These are phyloP conservation scores for Phyllopteryx taeniolatus DNA, from an alignment of 2,113 vertebrate genomes.

Conservation along the genomic window DNA sequence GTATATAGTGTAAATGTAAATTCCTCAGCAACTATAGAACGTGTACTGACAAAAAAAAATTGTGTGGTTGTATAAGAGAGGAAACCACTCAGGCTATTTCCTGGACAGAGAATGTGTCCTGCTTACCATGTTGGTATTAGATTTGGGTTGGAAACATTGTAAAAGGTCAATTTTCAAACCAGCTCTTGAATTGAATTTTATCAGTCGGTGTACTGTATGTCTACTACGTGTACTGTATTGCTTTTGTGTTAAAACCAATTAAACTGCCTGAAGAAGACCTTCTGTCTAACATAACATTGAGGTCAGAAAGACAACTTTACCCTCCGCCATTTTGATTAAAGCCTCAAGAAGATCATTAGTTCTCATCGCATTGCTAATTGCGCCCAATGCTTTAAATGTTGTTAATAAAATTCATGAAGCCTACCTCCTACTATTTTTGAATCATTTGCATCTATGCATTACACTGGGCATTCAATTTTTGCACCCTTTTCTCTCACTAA, in stretches of 20 bases:
- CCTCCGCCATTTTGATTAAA: slow-evolving; percentile 31
- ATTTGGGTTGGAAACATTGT: neutral
- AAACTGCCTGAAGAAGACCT: neutral
- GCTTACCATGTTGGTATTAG: neutral
- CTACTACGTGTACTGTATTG: neutral
- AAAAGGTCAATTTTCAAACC: neutral
- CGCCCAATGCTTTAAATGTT: slow-evolving; percentile 62
- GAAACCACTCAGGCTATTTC: neutral
- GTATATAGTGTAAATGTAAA: slow-evolving; percentile 30
- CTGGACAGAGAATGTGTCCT: neutral
- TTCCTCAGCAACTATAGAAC: neutral
- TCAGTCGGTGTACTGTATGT: neutral
- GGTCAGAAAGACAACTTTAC: slow-evolving; percentile 30
- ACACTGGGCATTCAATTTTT: slow-evolving; percentile 38
- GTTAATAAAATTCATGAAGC: slow-evolving; percentile 61
- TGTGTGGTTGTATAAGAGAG: neutral
- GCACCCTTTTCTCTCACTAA: slow-evolving; percentile 50
- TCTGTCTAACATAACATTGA: slow-evolving; percentile 31
- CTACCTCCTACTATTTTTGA: slow-evolving; percentile 36
- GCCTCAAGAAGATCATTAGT: slow-evolving; percentile 51
- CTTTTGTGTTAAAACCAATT: neutral
- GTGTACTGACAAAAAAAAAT: slow-evolving; percentile 3
- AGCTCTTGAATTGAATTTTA: neutral
- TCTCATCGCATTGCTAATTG: slow-evolving; percentile 56
- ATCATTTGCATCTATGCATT: slow-evolving; percentile 20